phyloP scores from a whole-genome alignment of 2,888 invertebrate species.

The Blastobasis adustella region DNA sequence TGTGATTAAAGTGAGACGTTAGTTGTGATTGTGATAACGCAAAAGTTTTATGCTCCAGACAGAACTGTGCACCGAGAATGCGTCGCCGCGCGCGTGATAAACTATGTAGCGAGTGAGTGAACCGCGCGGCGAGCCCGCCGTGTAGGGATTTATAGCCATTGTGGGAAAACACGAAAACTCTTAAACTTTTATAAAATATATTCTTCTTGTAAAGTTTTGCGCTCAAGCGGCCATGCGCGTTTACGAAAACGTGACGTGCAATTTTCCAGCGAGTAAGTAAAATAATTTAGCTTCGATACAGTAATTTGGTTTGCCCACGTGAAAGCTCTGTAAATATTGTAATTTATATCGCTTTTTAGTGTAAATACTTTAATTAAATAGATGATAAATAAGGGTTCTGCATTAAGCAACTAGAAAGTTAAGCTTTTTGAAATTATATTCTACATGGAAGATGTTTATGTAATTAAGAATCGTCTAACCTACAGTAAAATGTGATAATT shows the following conservation, averaged over 20 bases:
- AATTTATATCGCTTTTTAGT: conserved; percentile 42
- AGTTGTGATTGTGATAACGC: conserved; percentile 37
- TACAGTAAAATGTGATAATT: no score
- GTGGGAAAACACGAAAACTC: conserved; percentile 55
- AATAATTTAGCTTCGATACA: conserved; percentile 22
- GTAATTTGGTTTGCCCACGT: conserved; percentile 13
- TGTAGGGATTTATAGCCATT: conserved; percentile 53
- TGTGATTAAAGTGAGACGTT: conserved; percentile 22
- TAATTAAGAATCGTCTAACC: no score
- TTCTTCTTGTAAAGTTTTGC: conserved; percentile 38
- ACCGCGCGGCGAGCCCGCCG: conserved; percentile 46
- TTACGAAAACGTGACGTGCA: conserved; percentile 24
- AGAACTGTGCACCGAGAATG: conserved; percentile 27
- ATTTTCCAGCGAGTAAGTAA: conserved; percentile 30
- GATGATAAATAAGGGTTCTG: no score
- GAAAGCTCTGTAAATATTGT: conserved; percentile 54
- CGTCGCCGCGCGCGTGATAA: conserved; percentile 51
- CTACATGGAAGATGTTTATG: no score
- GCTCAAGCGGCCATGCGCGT: conserved; percentile 25
- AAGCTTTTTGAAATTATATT: no score
- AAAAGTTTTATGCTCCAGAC: conserved; percentile 37
- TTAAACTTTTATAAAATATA: conserved; percentile 35
- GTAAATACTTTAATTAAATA: neutral
- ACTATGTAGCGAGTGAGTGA: conserved; percentile 56
- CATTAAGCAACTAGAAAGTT: no score